Percentiles rank a stretch among this genome's conserved stretches.
phyloP scores from a whole-genome alignment of 2,888 invertebrate genomes.

The Ypsolopha sequella region DNA sequence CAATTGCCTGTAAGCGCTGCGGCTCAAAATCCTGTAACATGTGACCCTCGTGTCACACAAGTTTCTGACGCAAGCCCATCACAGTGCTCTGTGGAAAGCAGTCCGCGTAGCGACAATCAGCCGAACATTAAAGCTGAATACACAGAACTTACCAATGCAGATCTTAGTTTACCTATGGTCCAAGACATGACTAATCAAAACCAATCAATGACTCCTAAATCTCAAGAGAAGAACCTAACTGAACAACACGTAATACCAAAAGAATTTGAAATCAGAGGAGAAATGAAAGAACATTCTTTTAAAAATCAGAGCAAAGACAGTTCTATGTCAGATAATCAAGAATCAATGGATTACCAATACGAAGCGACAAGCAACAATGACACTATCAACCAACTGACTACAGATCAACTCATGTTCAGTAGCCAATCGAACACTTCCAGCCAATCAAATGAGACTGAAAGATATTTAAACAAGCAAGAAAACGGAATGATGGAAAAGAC shows the following conservation, averaged over 20 bases:
- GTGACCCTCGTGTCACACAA: conserved; percentile 59
- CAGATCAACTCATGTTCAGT: neutral
- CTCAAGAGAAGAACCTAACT: conserved; percentile 20
- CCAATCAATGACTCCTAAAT: conserved; percentile 18
- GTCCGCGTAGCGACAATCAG: conserved; percentile 37
- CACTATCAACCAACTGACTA: conserved; percentile 9
- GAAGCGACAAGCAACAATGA: conserved; percentile 15
- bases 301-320: conserved; percentile 1
- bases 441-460: conserved; percentile 10
- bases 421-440: conserved; percentile 12
- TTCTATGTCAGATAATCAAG: conserved; percentile 9
- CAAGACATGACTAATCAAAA: conserved; percentile 41
- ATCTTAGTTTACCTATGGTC: conserved; percentile 41
- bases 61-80: conserved; percentile 56
- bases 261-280: conserved; percentile 35
- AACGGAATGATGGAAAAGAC: conserved; percentile 36
- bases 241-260: conserved; percentile 29
- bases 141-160: conserved; percentile 58
- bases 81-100: conserved; percentile 51
- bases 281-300: conserved; percentile 12
- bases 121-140: conserved; percentile 52
- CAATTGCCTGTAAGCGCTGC: conserved; percentile 54
- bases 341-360: conserved; percentile 23
- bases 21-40: conserved; percentile 59
- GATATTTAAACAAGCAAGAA: conserved; percentile 19